Percentiles rank a stretch among this genome's conserved stretches.
Evolutionary conservation across 2,113 vertebrate species (phyloP).

Genomic region (Solea senegalensis): DNA sequence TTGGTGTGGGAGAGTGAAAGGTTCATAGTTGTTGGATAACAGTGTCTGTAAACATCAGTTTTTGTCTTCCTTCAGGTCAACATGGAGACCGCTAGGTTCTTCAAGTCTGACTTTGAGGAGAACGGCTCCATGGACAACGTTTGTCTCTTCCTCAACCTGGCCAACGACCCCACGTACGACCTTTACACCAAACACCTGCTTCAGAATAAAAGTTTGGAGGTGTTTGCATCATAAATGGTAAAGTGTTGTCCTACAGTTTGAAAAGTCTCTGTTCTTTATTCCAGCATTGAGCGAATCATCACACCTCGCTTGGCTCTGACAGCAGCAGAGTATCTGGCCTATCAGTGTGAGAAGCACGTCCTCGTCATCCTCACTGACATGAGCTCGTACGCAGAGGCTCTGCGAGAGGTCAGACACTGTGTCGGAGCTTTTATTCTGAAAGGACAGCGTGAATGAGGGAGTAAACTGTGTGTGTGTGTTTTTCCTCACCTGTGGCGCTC

Average conservation of each 20-base stretch:
- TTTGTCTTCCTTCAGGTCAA: slow-evolving; percentile 76
- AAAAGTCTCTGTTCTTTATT: neutral
- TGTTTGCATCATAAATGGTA: neutral
- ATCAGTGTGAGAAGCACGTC: slow-evolving; percentile 88
- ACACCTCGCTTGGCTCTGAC: slow-evolving; percentile 85
- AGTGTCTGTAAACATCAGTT: no score
- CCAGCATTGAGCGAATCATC: slow-evolving; percentile 86
- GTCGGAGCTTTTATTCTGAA: neutral
- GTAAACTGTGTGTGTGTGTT: neutral
- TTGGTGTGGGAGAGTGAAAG: no score
- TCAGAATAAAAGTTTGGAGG: neutral
- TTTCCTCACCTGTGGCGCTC: neutral
- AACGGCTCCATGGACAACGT: slow-evolving; percentile 89
- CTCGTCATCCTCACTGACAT: slow-evolving; percentile 87
- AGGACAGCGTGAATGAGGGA: neutral
- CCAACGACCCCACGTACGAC: slow-evolving; percentile 84
- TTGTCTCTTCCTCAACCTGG: slow-evolving; percentile 85
- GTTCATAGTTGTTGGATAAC: no score
- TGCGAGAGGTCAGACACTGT: slow-evolving; percentile 79
- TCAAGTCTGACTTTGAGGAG: slow-evolving; percentile 87
- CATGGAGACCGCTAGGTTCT: slow-evolving; percentile 88
- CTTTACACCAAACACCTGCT: neutral
- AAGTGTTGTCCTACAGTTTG: neutral
- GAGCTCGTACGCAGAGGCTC: slow-evolving; percentile 86
- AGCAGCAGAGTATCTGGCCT: slow-evolving; percentile 84